These are phyloP conservation scores for Diarsia mendica DNA, from an alignment of 2,888 invertebrate species.

Conservation along the genomic window DNA sequence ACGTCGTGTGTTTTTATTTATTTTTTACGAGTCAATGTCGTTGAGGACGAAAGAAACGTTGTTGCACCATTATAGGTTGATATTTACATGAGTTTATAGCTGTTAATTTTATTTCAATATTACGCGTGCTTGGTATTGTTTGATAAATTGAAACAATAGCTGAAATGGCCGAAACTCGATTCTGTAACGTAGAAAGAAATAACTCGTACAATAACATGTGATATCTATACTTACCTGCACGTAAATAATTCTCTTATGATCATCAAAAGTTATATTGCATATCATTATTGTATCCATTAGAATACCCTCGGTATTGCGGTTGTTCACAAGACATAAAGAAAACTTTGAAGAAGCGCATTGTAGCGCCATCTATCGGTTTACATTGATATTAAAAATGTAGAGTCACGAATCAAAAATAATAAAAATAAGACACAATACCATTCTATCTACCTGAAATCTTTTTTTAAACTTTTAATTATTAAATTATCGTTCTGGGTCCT, in stretches of 20 bases:
- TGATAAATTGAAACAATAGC: background rate
- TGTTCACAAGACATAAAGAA: background rate
- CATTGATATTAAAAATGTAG: constrained; percentile 13
- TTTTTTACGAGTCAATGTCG: constrained; percentile 71
- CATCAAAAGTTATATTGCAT: background rate
- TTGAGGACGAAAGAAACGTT: constrained; percentile 70
- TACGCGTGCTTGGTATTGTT: background rate
- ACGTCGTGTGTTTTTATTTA: constrained; percentile 54
- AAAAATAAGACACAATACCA: background rate
- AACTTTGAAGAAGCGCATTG: background rate
- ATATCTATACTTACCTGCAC: too few relatives aligned
- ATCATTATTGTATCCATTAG: background rate
- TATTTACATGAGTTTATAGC: constrained; percentile 28
- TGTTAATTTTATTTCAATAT: constrained; percentile 29
- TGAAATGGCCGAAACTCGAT: background rate
- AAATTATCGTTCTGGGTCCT: background rate
- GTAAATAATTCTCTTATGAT: too few relatives aligned
- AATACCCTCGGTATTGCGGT: background rate
- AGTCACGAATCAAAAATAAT: background rate
- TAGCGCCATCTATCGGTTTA: constrained; percentile 54
- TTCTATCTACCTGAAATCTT: background rate
- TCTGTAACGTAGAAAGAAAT: background rate
- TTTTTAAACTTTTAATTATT: background rate
- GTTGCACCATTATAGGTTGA: constrained; percentile 40
- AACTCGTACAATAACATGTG: too few relatives aligned